These are phyloP conservation scores for Cremastinae sp. DNA, from an alignment of 2,888 invertebrate species.

Conservation along the genomic window DNA sequence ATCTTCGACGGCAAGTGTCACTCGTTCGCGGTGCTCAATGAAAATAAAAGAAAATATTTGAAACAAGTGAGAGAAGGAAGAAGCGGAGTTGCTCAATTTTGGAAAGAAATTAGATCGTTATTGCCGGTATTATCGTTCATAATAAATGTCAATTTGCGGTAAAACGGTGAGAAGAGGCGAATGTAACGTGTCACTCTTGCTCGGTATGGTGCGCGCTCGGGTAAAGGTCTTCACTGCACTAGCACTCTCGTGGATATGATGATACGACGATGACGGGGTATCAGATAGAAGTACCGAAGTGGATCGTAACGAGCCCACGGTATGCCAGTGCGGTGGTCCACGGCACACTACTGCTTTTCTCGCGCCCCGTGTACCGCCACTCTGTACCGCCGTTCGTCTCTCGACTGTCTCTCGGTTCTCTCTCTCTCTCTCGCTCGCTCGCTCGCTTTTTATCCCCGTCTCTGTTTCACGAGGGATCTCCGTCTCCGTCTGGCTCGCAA, in stretches of 20 bases:
- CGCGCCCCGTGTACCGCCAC: slow-evolving; percentile 82
- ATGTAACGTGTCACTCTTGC: slow-evolving; percentile 32
- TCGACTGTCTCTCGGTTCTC: slow-evolving; percentile 70
- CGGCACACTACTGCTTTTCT: slow-evolving; percentile 86
- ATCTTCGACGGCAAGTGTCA: slow-evolving; percentile 12
- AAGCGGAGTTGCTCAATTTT: neutral
- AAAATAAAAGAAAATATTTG: slow-evolving; percentile 10
- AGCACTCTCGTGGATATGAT: slow-evolving; percentile 75
- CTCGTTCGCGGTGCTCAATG: slow-evolving; percentile 11
- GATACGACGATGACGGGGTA: slow-evolving; percentile 69
- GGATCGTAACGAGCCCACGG: slow-evolving; percentile 79
- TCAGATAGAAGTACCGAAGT: slow-evolving; percentile 72
- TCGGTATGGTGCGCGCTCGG: slow-evolving; percentile 51
- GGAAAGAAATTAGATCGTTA: slow-evolving; percentile 31
- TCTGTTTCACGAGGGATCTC: slow-evolving; percentile 67
- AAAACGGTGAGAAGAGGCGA: slow-evolving; percentile 16
- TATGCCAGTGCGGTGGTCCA: slow-evolving; percentile 83
- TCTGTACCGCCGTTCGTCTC: slow-evolving; percentile 84
- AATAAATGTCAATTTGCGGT: slow-evolving; percentile 20
- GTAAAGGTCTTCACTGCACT: slow-evolving; percentile 74
- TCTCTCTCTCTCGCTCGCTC: slow-evolving; percentile 73
- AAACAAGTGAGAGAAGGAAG: neutral
- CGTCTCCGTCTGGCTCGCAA: slow-evolving; percentile 61
- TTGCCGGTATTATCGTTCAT: slow-evolving; percentile 28
- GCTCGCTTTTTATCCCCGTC: slow-evolving; percentile 76